Evolutionary conservation across 1,140 invertebrate species (phyloP), one percentile per base, ranked within the genome.

Genomic region (Melanaphis sacchari): DNA sequence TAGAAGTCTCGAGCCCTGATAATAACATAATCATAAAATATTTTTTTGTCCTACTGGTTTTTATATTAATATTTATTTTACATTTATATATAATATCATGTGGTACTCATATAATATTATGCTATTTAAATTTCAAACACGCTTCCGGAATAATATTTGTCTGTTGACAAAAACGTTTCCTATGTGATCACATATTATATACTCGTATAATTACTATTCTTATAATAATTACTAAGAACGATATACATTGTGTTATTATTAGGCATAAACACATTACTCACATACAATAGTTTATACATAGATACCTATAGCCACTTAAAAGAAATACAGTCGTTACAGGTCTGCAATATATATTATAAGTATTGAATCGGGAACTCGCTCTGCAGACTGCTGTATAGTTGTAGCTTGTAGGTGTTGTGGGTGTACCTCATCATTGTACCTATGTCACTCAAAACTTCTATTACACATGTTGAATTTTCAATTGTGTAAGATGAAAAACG

Each of bases 61-160:
- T 76, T 76, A 76, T 76, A 49, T n/a, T 76, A 76, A n/a, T 76
- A 76, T 4, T 26, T 66, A 59, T 54, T 15, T 18, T 52, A 24
- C 24, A 52, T 52, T 6, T 52, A 52, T 52, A 9, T 31, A 59
- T 59, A 31, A 26, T 31, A 59, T 59, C 54, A 26, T 26, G 59
- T 66, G 59, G 31, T 41, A 41, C 41, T 26, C 84, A 26, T 15
- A 15, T 49, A 49, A 49, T 49, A 49, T 49, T 49, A 49, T 31
- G 84, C 41, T 31, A 87, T 87, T 43, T 26, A 46, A 87, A 87
- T 41, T 87, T 43, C 41, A n/a, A 87, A 87, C 41, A 41, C 31
- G 84, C 41, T 87, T 87, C 41, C 84, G 84, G 84, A 43, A 87
- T n/a, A 43, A 87, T 31, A 43, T 87, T 87, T 87, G 84, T 46